Base-by-base conservation (phyloP, 2,113 vertebrate genomes). In the Clarias batrachus region DNA sequence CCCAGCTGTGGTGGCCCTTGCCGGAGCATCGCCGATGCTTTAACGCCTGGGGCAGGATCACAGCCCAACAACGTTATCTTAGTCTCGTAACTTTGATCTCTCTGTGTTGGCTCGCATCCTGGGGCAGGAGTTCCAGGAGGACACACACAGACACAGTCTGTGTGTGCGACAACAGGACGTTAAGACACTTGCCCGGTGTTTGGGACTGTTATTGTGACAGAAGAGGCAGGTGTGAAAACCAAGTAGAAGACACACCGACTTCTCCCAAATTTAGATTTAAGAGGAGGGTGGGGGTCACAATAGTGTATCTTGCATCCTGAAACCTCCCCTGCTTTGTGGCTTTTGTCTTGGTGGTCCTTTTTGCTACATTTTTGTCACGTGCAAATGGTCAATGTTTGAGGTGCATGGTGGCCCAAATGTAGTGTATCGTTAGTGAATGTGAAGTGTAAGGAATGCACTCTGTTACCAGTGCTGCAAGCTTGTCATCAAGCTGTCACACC, bases 271-370 rank as follows among this genome's bases (percentile, higher is more conserved):
- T 90, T 90, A 87, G 82, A 78, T 68, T 85, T 23, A 9, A 33
- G 19, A 23, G 57, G 19, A 23, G 78, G 48, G 80, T 63, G 63
- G 81, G 52, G 60, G 83, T 77, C 41, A 62, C 59, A 88, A 83
- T 87, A 87, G 84, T 71, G 30, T 87, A 85, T 88, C 68, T 74
- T 88, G 48, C 83, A n/a, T 79, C 80, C 79, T 25, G 84, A 66
- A 80, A 76, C 85, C 86, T 78, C 84, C 88, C 83, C 89, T 71
- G 82, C 83, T 85, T 89, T 84, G 86, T 88, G 85, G 76, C 81
- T 79, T 86, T 0, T 88, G 81, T 89, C 87, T 88, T 96, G 96
- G 96, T 96, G 96, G 96, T 94, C 96, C 91, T 84, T 84, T 92
- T 89, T 91, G 93, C 89, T 92, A 93, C 92, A 93, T 93, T 93